Conservation (phyloP, 2,888 invertebrate species). For the Zygogramma bicolorata region DNA sequence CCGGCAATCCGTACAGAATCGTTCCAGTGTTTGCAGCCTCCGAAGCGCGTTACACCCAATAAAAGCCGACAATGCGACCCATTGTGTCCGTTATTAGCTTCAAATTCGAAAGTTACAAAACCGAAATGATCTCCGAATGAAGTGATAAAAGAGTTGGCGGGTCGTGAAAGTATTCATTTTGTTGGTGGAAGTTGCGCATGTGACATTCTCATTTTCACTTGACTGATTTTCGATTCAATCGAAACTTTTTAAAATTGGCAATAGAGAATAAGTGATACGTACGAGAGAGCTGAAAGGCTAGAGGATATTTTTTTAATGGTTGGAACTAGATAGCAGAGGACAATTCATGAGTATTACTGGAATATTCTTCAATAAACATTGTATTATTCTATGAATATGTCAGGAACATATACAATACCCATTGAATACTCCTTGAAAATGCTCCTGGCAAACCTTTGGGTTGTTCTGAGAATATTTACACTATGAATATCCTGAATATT, state of each 20-base stretch:
- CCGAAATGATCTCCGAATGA: conserved; percentile 29
- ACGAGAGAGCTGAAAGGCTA: no score
- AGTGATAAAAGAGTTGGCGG: conserved; percentile 26
- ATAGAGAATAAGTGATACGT: no score
- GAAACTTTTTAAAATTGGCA: conserved; percentile 52
- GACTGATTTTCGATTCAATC: conserved; percentile 55
- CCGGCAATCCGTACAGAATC: conserved; percentile 24
- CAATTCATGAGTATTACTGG: no score
- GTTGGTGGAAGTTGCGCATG: conserved; percentile 20
- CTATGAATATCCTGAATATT: no score
- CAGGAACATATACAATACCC: no score
- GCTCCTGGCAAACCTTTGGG: no score
- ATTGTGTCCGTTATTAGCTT: conserved; percentile 43
- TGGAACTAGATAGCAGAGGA: no score
- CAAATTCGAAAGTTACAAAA: conserved; percentile 44
- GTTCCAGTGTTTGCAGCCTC: conserved; percentile 32
- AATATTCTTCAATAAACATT: no score
- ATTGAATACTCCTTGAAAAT: no score
- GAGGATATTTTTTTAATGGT: no score
- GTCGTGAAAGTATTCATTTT: conserved; percentile 42
- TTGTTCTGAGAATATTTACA: no score
- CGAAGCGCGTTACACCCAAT: conserved; percentile 34
- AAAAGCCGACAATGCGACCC: conserved; percentile 42
- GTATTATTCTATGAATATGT: no score
- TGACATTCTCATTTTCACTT: conserved; percentile 48